Evolutionary conservation across 2,797 vertebrate genomes (phyloP).

Genomic region (Serranus cabrilla): DNA sequence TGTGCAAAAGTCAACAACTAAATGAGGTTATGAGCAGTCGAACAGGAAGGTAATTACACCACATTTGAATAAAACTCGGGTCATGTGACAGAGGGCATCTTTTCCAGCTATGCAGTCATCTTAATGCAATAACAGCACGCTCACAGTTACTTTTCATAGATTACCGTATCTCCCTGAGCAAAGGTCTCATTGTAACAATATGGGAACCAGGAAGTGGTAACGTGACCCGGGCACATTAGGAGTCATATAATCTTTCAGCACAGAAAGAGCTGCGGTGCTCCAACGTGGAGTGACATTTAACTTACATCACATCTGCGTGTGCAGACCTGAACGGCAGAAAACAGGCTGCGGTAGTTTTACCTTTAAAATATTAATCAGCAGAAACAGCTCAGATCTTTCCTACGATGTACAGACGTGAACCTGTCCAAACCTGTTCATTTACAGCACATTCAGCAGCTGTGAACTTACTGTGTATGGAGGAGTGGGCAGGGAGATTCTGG

Average conservation of each 20-base stretch:
- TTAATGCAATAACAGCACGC: constrained; percentile 24
- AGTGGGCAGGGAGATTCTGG: constrained; percentile 96
- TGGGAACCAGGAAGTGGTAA: constrained; percentile 60
- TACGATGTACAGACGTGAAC: constrained; percentile 3
- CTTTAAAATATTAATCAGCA: constrained; percentile 46
- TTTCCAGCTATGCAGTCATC: constrained; percentile 33
- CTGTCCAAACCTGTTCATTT: neutral
- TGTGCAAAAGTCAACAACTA: neutral
- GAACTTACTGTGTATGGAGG: constrained; percentile 98
- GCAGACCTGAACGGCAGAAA: constrained; percentile 37
- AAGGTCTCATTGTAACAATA: constrained; percentile 70
- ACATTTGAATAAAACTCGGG: constrained; percentile 2
- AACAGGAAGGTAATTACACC: neutral
- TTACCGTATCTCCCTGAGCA: constrained; percentile 75
- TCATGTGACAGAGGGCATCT: constrained; percentile 33
- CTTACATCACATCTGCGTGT: constrained; percentile 37
- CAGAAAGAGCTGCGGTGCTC: constrained; percentile 9
- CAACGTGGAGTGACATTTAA: constrained; percentile 24
- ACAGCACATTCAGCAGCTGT: constrained; percentile 4
- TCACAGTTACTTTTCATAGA: constrained; percentile 46
- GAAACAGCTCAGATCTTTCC: constrained; percentile 2
- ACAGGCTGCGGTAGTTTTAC: constrained; percentile 14
- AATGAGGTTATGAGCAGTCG: constrained; percentile 5
- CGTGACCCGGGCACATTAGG: constrained; percentile 32
- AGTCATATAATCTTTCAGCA: constrained; percentile 44